Evolutionary conservation across 2,113 vertebrate genomes (phyloP).

Genomic region (Urocynchramus pylzowi): DNA sequence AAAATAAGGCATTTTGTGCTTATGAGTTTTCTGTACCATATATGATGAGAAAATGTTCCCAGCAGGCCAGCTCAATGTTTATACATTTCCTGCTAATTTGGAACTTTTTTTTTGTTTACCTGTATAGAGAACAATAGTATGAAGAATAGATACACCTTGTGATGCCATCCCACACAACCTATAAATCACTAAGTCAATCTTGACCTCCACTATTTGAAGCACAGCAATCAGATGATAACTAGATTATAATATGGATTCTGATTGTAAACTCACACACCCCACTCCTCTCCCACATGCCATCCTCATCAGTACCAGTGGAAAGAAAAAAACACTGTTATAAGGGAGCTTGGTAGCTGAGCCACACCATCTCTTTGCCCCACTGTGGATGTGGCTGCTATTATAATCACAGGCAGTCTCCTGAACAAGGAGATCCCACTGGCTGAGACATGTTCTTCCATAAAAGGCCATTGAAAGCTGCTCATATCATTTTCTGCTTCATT

Average conservation of each 20-base stretch:
- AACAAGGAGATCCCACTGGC: background rate
- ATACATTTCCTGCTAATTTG: background rate
- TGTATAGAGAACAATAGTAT: background rate
- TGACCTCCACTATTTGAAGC: background rate
- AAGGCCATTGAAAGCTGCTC: slow-evolving; percentile 37
- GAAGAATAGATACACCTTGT: background rate
- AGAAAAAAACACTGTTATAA: background rate
- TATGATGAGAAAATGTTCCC: background rate
- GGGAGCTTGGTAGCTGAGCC: background rate
- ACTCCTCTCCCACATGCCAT: background rate
- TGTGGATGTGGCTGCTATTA: background rate
- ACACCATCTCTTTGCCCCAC: background rate
- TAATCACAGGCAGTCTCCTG: background rate
- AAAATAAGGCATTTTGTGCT: background rate
- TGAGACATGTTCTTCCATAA: slow-evolving; percentile 22
- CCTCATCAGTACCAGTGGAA: background rate
- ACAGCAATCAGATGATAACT: background rate
- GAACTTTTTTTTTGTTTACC: background rate
- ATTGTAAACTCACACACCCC: background rate
- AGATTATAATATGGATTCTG: background rate
- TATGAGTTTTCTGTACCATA: background rate
- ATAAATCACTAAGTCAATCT: background rate
- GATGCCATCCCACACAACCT: background rate
- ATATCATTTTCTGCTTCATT: slow-evolving; percentile 8
- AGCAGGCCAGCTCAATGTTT: background rate